Evolutionary conservation across 2,797 vertebrate species (phyloP).

Genomic region (Pygocentrus nattereri): DNA sequence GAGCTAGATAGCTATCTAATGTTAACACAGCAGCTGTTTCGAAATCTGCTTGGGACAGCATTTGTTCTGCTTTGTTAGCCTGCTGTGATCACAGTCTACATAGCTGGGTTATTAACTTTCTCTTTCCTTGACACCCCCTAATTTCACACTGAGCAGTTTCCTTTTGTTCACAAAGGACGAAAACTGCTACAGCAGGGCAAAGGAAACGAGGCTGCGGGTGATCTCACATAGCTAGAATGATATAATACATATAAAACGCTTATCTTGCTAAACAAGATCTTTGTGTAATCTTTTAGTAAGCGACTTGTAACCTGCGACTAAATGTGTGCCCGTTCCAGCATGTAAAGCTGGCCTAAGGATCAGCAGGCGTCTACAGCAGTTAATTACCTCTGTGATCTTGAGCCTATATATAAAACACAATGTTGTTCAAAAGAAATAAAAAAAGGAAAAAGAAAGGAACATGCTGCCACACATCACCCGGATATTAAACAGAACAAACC

Average conservation of each 20-base stretch:
- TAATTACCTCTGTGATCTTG: neutral
- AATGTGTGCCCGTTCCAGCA: neutral
- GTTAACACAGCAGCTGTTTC: no score
- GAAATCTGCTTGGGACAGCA: no score
- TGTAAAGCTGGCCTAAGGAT: neutral
- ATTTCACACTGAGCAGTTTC: neutral
- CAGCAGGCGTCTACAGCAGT: neutral
- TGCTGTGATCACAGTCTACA: no score
- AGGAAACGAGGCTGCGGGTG: neutral
- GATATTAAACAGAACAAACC: no score
- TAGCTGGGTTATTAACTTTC: neutral
- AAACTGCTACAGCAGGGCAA: neutral
- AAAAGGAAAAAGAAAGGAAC: no score
- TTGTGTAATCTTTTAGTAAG: no score
- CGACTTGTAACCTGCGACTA: no score
- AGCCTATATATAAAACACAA: neutral
- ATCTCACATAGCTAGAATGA: neutral
- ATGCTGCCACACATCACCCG: neutral
- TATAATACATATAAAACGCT: neutral
- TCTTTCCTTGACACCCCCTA: neutral
- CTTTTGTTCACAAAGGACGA: neutral
- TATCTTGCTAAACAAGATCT: no score
- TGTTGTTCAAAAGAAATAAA: neutral
- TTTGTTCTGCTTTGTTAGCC: no score
- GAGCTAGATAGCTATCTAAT: no score